Conservation (phyloP, 2,113 vertebrate species). For the Tamias sibiricus region DNA sequence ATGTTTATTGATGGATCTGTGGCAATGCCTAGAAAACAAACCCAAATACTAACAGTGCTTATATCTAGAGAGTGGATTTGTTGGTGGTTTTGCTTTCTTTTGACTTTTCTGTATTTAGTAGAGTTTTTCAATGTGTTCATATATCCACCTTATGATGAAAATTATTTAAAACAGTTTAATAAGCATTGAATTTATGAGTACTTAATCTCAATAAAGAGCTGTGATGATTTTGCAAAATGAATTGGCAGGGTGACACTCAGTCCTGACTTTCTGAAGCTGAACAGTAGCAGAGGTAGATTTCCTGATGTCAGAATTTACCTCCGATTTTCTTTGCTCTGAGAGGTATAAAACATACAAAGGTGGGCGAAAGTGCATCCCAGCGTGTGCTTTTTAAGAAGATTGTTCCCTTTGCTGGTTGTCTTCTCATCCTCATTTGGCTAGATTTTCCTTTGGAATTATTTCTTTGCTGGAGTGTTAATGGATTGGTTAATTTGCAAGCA, state of each 20-base stretch:
- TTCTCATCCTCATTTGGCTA: conserved; percentile 80
- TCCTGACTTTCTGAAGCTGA: not conserved
- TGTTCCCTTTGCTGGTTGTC: conserved; percentile 64
- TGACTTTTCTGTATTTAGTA: not conserved
- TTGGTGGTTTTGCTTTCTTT: not conserved
- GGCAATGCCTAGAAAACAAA: not conserved
- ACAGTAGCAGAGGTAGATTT: not conserved
- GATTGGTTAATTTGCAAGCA: conserved; percentile 90
- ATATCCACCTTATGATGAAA: not conserved
- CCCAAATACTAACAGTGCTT: not conserved
- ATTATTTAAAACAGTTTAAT: not conserved
- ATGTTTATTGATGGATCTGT: not conserved
- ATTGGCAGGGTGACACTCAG: not conserved
- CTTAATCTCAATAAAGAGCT: not conserved
- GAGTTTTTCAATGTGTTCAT: not conserved
- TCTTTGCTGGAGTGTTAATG: conserved; percentile 86
- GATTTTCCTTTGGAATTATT: conserved; percentile 73
- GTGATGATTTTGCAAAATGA: not conserved
- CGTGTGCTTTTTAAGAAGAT: conserved; percentile 32
- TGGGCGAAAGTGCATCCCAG: conserved; percentile 13
- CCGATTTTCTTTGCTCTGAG: not conserved
- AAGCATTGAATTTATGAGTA: not conserved
- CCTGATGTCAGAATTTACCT: not conserved
- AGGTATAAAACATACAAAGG: not conserved
- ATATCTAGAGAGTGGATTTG: not conserved